These are phyloP conservation scores for Arrhamphus sclerolepis DNA, from an alignment of 2,797 vertebrate species.

Conservation along the genomic window DNA sequence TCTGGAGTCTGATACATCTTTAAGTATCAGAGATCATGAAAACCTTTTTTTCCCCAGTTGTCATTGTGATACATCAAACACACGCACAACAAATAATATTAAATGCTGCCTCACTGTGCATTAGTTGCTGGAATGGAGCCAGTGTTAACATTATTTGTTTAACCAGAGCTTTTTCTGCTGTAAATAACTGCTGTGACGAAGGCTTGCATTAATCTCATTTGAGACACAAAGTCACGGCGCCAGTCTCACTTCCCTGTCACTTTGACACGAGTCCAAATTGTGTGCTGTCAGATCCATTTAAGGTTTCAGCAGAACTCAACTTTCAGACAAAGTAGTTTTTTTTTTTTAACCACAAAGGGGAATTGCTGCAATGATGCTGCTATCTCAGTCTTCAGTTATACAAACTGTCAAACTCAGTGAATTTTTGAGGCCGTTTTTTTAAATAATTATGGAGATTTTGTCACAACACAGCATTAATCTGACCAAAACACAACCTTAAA, in stretches of 20 bases:
- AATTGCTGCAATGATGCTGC: background rate
- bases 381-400: background rate
- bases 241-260: conserved; percentile 5
- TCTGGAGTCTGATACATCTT: conserved; percentile 2
- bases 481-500: too few relatives aligned
- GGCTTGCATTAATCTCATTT: conserved; percentile 12
- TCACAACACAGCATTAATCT: too few relatives aligned
- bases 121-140: conserved; percentile 7
- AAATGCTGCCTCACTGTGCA: conserved; percentile 14
- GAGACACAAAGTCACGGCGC: conserved; percentile 7
- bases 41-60: background rate
- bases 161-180: conserved; percentile 7
- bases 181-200: conserved; percentile 21
- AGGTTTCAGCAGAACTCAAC: background rate
- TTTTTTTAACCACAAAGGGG: background rate
- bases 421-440: too few relatives aligned
- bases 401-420: background rate
- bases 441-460: too few relatives aligned
- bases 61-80: conserved; percentile 2
- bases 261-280: conserved; percentile 4
- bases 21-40: background rate
- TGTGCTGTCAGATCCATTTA: too few relatives aligned
- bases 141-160: conserved; percentile 14
- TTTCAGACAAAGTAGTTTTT: background rate
- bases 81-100: conserved; percentile 12